Evolutionary conservation across 2,113 vertebrate genomes (phyloP).

Genomic region (Odontophorus gujanensis): DNA sequence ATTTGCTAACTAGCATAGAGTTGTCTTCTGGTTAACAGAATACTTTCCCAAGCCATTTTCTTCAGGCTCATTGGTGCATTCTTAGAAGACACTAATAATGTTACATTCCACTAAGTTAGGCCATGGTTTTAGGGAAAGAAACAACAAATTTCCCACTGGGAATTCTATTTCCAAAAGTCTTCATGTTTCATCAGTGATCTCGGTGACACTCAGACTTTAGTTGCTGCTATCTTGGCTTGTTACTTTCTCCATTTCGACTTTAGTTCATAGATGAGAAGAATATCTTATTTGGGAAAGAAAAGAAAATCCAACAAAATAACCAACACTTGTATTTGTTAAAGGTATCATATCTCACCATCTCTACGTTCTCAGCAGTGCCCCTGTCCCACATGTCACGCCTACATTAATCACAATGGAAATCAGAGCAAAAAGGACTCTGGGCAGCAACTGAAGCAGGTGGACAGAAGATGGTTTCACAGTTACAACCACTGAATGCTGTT

Average conservation of each 20-base stretch:
- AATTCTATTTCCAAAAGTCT: slow-evolving; percentile 42
- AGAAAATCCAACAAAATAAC: not conserved
- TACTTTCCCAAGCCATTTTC: not conserved
- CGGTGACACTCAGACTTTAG: slow-evolving; percentile 16
- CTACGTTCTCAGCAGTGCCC: not conserved
- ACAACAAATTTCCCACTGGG: not conserved
- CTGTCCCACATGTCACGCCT: not conserved
- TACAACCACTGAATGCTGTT: not conserved
- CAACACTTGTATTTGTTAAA: not conserved
- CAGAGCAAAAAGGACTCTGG: not conserved
- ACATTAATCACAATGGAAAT: not conserved
- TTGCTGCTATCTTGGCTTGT: not conserved
- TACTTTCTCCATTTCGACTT: not conserved
- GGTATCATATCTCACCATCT: not conserved
- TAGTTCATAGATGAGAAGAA: slow-evolving; percentile 25
- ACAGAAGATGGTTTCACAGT: not conserved
- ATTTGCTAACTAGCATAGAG: not conserved
- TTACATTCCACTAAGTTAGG: not conserved
- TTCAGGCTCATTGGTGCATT: not conserved
- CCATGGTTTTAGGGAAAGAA: not conserved
- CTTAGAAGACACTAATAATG: not conserved
- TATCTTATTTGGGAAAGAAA: not conserved
- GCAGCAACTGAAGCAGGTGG: not conserved
- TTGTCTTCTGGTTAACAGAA: not conserved
- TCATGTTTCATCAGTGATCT: slow-evolving; percentile 13